A percentile compares a stretch with the other conserved stretches of the same genome.
Conservation (phyloP, 2,888 invertebrate species). For the Leptinotarsa haldemani region DNA sequence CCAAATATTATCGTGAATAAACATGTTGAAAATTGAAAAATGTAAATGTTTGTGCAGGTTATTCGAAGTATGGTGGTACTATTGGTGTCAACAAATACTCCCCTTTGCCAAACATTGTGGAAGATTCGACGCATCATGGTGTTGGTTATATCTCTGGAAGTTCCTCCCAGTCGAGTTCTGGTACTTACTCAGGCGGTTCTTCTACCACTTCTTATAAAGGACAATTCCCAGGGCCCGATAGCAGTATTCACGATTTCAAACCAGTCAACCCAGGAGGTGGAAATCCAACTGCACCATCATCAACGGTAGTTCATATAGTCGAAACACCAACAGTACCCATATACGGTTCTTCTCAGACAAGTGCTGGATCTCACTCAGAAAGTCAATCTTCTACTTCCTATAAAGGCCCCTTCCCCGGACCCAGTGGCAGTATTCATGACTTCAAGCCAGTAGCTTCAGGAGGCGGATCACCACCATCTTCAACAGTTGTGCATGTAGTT, state of each 20-base stretch:
- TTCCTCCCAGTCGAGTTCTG: not conserved
- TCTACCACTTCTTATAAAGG: conserved; percentile 41
- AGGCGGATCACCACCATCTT: conserved; percentile 27
- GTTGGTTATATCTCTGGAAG: conserved; percentile 5
- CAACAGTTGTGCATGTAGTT: not conserved
- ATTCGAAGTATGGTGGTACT: not conserved
- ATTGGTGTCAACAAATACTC: not conserved
- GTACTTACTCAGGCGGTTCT: conserved; percentile 1
- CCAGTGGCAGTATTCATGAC: conserved; percentile 51
- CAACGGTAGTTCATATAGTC: not conserved
- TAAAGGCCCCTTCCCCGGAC: conserved; percentile 51
- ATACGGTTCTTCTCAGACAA: not conserved
- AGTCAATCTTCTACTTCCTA: conserved; percentile 28
- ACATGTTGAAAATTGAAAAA: too few species aligned
- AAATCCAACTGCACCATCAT: conserved; percentile 19
- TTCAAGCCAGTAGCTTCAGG: conserved; percentile 46
- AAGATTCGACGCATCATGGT: not conserved
- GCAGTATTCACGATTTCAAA: conserved; percentile 50
- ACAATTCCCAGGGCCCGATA: conserved; percentile 51
- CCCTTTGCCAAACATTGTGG: not conserved
- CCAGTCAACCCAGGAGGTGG: conserved; percentile 48
- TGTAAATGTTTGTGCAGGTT: not conserved
- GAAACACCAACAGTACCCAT: conserved; percentile 1
- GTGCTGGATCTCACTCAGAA: conserved; percentile 1
- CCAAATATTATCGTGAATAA: too few species aligned